Base-by-base conservation (phyloP, 2,113 vertebrate species). In the Coptodon bakossiorum region DNA sequence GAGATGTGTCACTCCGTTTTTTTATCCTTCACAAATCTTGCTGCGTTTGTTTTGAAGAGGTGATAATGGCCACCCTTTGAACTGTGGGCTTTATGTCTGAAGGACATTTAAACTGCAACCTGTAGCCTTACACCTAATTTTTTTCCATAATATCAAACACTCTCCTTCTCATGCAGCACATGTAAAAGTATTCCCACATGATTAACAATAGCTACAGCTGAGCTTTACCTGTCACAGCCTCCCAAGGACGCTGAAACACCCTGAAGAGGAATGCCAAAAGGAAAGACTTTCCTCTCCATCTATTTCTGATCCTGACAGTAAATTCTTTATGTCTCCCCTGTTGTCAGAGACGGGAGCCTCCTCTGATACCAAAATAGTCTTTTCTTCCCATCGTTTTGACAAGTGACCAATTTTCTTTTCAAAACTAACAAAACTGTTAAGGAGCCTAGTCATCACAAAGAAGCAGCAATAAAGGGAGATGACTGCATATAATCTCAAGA, bases 281-380 rank as follows among this genome's bases (percentile, higher is more conserved):
- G 66, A 93, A 80, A 88, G 80, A 90, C 84, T 91, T 91, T 91
- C 79, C 86, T 88, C 87, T 91, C 82, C 86, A 82, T 93, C 86
- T 91, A 86, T 91, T 94, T 92, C 52, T 90, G 40, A 90, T 91
- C 45, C 85, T 90, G 90, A 89, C 82, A 83, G 85, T 84, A 88
- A 86, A 89, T 90, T 91, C 54, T 91, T 88, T 81, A 83, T 16
- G 40, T 93, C 79, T 85, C 73, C 68, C 52, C 43, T 81, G 66
- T 80, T 82, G 59, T 81, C 85, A 85, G 81, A 68, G 86, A 90
- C 61, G 83, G 82, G 57, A 93, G 81, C 85, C 54, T 93, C 86
- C 63, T 82, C 90, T 90, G 61, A 79, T 53, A 82, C 89, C 27
- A 86, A 92, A 94, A 93, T 91, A 92, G 90, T 81, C 63, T 68